Conservation (phyloP, 2,888 invertebrate species). For the Trichacis sp. region DNA sequence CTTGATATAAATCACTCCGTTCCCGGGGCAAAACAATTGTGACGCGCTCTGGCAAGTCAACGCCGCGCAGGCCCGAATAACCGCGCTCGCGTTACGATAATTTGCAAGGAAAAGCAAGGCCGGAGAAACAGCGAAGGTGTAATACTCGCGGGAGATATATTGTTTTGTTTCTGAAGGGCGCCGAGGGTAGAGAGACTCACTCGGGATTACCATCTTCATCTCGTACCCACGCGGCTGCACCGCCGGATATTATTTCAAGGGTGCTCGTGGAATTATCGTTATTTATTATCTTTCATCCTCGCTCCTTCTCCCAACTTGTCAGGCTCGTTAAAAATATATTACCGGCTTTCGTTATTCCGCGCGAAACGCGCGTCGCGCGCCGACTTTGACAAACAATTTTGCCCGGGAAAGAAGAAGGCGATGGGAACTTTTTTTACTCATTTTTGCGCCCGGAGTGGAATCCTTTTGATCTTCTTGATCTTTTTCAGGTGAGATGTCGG, state of each 20-base stretch:
- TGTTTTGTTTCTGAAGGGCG: not conserved
- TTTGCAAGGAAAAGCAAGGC: slow-evolving; percentile 15
- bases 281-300: slow-evolving; percentile 8
- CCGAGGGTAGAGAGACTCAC: not conserved
- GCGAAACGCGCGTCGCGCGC: not conserved
- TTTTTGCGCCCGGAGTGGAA: too few species aligned
- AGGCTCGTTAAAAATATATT: slow-evolving; percentile 1
- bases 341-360: not conserved
- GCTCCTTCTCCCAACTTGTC: not conserved
- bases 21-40: slow-evolving; percentile 49
- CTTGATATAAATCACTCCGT: slow-evolving; percentile 40
- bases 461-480: too few species aligned
- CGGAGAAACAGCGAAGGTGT: slow-evolving; percentile 5
- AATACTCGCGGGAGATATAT: slow-evolving; percentile 6
- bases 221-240: not conserved
- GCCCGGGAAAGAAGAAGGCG: not conserved
- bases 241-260: slow-evolving; percentile 7
- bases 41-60: slow-evolving; percentile 37
- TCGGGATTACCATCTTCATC: slow-evolving; percentile 2
- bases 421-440: too few species aligned
- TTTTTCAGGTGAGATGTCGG: too few species aligned
- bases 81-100: slow-evolving; percentile 11
- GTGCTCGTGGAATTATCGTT: not conserved
- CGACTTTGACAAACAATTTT: not conserved
- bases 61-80: slow-evolving; percentile 23